These are phyloP conservation scores for Parnassius apollo DNA, from an alignment of 2,888 invertebrate genomes.

Conservation along the genomic window DNA sequence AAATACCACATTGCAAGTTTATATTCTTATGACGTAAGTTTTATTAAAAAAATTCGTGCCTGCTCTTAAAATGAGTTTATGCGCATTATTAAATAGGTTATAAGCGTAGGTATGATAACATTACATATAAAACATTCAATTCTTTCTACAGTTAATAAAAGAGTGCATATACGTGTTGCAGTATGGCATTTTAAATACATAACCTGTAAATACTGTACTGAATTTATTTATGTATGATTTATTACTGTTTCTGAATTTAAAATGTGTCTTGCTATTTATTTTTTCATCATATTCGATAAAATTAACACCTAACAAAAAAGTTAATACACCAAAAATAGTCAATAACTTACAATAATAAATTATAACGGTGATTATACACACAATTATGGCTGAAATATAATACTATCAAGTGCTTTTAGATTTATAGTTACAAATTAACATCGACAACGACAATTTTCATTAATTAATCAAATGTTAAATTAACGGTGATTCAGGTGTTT, in stretches of 20 bases:
- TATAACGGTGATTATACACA: not conserved
- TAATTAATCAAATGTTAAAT: not conserved
- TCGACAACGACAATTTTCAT: constrained; percentile 9
- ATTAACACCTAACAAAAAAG: not conserved
- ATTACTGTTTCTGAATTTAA: not conserved
- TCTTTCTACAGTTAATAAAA: too few species aligned
- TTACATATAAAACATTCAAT: too few species aligned
- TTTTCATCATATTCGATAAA: not conserved
- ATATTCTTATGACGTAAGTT: too few species aligned
- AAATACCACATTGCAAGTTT: not conserved
- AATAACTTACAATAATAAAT: not conserved
- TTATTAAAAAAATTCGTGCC: too few species aligned
- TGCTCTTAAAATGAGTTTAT: too few species aligned
- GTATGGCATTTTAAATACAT: not conserved
- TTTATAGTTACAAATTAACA: constrained; percentile 19
- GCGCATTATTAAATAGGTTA: too few species aligned
- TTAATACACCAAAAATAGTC: not conserved
- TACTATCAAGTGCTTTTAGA: constrained; percentile 32
- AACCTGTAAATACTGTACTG: not conserved
- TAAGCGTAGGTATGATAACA: too few species aligned
- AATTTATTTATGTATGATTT: not conserved
- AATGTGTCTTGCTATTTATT: not conserved
- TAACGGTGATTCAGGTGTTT: too few species aligned
- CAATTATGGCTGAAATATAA: constrained; percentile 1
- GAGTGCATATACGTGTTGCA: not conserved